Base-by-base conservation (phyloP, 2,797 vertebrate species). In the Notoglanidium macrostoma region DNA sequence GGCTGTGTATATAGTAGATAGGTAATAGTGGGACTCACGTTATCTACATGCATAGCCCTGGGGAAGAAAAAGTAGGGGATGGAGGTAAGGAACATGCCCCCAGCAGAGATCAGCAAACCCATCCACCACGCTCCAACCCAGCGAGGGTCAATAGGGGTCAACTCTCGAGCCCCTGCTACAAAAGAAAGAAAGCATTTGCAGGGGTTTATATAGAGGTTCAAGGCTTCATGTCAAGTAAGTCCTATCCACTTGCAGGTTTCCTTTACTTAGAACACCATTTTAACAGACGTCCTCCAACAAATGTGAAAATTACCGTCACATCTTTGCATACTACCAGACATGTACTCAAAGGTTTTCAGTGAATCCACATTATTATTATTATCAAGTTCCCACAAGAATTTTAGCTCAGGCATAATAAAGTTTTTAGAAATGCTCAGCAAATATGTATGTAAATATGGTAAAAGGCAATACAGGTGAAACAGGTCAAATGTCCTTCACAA, bases 121-220 rank as follows among this genome's bases (percentile, higher is more conserved):
- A 99, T 92, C 98, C 98, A 99, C 98, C 98, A 99, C 74, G 98
- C 98, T 44, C 98, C 98, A 0, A 99, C 97, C 98, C 98, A 99
- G 59, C 97, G 96, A 35, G 97, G 97, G 90, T 99, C 98, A 7
- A 77, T n/a, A 0, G 93, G 95, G 8, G 85, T 95, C 94, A 99
- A 89, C 87, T 96, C 94, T 73, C 94, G 88, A 5, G 92, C 23
- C 0, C 80, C 94, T 84, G 59, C 94, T 97, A 82, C 19, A 44
- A 44, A 51, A 73, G 54, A 67, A 54, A 84, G 8, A 79, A 63
- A n/a, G 40, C 40, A 40, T 59, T 4, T 44, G 35, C 10, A 57
- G 29, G 1, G 6, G 21, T 32, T n/a, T 21, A 19, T 83, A 23
- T 72, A 23, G 5, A 54, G 12, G 26, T 46, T 44, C 7, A 77